Conservation (phyloP, 1,140 invertebrate species). For the Drosophila teissieri region DNA sequence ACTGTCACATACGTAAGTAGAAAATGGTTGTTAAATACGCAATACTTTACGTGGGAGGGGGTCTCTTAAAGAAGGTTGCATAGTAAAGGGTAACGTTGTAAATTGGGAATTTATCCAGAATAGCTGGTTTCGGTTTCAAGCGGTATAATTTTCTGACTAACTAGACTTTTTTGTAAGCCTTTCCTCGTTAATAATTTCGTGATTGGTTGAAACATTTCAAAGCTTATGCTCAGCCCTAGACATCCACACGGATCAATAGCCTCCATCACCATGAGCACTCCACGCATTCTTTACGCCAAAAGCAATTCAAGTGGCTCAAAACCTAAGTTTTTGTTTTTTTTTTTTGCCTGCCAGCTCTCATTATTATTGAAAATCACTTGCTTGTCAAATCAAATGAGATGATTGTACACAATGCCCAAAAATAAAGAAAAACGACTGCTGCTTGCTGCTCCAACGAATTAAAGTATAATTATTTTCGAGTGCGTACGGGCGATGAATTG, state of each 20-base stretch:
- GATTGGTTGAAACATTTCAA: slow-evolving; percentile 13
- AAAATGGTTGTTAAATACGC: not conserved
- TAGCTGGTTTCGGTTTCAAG: too few species aligned
- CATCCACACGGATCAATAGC: slow-evolving; percentile 45
- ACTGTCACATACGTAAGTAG: slow-evolving; percentile 96
- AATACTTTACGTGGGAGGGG: not conserved
- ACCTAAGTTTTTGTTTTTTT: slow-evolving; percentile 30
- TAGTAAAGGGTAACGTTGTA: not conserved
- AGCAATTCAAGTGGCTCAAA: slow-evolving; percentile 36
- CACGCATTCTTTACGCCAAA: slow-evolving; percentile 49
- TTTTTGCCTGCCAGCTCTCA: slow-evolving; percentile 68
- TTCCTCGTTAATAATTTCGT: not conserved
- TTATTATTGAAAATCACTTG: slow-evolving; percentile 84
- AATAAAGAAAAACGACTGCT: slow-evolving; percentile 5
- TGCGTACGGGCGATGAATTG: slow-evolving; percentile 71
- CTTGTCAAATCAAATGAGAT: slow-evolving; percentile 84
- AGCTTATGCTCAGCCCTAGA: not conserved
- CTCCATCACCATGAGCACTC: slow-evolving; percentile 5
- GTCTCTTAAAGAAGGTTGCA: not conserved
- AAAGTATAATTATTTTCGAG: slow-evolving; percentile 80
- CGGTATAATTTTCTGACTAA: too few species aligned
- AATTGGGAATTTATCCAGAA: not conserved
- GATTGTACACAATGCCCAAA: slow-evolving; percentile 76
- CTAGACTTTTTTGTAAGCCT: too few species aligned
- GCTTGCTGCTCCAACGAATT: slow-evolving; percentile 59